Evolutionary conservation across 2,797 vertebrate species (phyloP), one percentile per base, ranked within the genome.

Genomic region (Chelon auratus): DNA sequence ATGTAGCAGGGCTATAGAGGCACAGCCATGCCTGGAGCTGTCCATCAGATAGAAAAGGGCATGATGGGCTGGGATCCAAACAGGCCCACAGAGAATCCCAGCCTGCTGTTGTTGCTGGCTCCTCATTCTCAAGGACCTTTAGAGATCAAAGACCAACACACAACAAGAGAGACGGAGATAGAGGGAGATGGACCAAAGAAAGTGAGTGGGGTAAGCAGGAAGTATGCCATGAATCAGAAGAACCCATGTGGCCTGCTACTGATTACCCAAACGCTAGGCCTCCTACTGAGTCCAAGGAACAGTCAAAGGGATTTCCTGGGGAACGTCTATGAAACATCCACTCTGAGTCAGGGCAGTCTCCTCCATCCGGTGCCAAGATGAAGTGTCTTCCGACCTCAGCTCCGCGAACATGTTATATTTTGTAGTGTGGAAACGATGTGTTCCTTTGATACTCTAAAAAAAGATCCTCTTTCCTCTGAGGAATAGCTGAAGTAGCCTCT

Each of bases 111-210:
- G 89, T 87, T 93, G 87, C 93, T 91, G 89, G 88, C 90, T 93
- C 80, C 87, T 93, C 92, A 82, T 91, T 95, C 92, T 95, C 94
- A 95, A 95, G 93, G 94, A 94, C 93, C 93, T 94, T 95, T 95
- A 93, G 92, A 94, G 94, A 94, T 94, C 94, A 95, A 94, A 95
- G 89, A 90, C 81, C 75, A 87, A 90, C 89, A 89, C 91, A 91
- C 89, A 93, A 93, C 86, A 93, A 93, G 89, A 90, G 83, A 90
- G 85, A 89, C 61, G 22, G 63, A 79, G 87, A 87, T 82, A 84
- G 72, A 72, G 60, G 72, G 67, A 75, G 82, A 88, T 77, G 75
- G 82, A 89, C 83, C 83, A 89, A 87, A 91, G 86, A 86, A 75
- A 89, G 77, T 33, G 79, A 83, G 83, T 67, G 65, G 61, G 68